Evolutionary conservation across 2,113 vertebrate genomes (phyloP).

Genomic region (Zosterops hypoxanthus): DNA sequence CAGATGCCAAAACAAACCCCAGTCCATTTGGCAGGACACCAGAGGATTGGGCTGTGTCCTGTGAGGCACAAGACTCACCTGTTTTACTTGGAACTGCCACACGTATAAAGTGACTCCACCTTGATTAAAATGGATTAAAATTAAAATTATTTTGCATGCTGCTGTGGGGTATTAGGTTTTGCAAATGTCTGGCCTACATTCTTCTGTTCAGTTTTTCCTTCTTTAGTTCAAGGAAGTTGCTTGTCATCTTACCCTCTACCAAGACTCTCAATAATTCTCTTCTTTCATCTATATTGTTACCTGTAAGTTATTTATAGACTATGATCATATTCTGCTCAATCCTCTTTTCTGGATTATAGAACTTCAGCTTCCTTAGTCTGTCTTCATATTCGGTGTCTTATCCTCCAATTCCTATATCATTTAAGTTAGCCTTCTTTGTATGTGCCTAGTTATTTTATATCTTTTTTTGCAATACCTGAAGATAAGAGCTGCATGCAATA

Average conservation of each 20-base stretch:
- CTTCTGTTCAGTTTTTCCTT: neutral
- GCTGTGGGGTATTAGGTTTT: neutral
- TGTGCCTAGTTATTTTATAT: neutral
- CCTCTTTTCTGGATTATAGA: constrained; percentile 55
- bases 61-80: accelerated
- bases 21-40: neutral
- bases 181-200: neutral
- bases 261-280: constrained; percentile 1
- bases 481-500: neutral
- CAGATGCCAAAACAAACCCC: neutral
- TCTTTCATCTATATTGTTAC: constrained; percentile 56
- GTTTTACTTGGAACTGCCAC: neutral
- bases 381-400: neutral
- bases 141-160: neutral
- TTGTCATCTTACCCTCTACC: neutral
- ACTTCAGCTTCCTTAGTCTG: constrained; percentile 23
- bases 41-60: neutral
- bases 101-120: neutral
- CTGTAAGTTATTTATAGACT: constrained; percentile 48
- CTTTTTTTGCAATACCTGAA: neutral
- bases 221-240: constrained; percentile 1
- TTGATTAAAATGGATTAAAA: neutral
- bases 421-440: neutral
- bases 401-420: neutral
- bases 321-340: constrained; percentile 12